phyloP scores from a whole-genome alignment of 53 echinoderm and acorn worm genomes.

The Antedon mediterranea region DNA sequence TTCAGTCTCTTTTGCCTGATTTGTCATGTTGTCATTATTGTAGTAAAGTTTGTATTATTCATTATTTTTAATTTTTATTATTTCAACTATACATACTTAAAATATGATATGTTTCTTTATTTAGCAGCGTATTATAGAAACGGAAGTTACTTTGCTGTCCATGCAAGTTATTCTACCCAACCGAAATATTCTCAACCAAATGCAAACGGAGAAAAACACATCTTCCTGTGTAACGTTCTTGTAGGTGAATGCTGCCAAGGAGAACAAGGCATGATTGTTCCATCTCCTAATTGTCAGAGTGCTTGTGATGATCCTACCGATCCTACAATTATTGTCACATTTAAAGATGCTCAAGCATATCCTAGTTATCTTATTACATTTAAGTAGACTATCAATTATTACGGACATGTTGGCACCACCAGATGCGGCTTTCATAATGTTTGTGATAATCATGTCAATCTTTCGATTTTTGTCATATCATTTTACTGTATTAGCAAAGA shows the following conservation, averaged over 20 bases:
- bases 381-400: no score
- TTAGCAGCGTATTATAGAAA: conserved; percentile 30
- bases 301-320: conserved; percentile 15
- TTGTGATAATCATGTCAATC: no score
- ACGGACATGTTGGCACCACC: no score
- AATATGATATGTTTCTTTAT: no score
- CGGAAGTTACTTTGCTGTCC: conserved; percentile 38
- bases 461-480: no score
- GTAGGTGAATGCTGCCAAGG: conserved; percentile 31
- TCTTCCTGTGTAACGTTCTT: conserved; percentile 27
- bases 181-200: conserved; percentile 12
- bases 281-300: conserved; percentile 25
- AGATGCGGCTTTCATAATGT: no score
- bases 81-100: no score
- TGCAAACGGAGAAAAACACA: conserved; percentile 9
- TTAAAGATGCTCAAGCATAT: conserved; percentile 41
- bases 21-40: no score
- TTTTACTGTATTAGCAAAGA: no score
- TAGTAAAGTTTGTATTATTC: no score
- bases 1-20: no score
- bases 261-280: conserved; percentile 14
- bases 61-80: no score
- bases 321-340: conserved; percentile 27
- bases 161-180: conserved; percentile 11
- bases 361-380: conserved; percentile 40